Conservation (phyloP, 1,140 invertebrate species). For the Tribolium castaneum region DNA sequence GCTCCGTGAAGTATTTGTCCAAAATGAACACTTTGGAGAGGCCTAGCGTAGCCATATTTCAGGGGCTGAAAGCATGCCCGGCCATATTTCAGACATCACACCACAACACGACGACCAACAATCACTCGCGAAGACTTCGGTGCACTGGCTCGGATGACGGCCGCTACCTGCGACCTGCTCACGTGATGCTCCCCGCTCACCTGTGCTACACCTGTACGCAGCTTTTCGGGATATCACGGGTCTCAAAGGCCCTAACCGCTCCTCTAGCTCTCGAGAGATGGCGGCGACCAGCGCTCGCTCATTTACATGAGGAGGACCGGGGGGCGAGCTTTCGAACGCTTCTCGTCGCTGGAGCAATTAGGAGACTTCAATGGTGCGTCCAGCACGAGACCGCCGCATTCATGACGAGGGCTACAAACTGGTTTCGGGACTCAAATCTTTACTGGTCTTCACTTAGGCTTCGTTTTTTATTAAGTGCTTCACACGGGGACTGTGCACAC, state of each 20-base stretch:
- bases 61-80: slow-evolving; percentile 49
- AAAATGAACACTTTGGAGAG: slow-evolving; percentile 96
- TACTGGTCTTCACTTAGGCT: slow-evolving; percentile 4
- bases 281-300: not conserved
- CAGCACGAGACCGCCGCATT: slow-evolving; percentile 30
- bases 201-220: slow-evolving; percentile 51
- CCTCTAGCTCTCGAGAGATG: not conserved
- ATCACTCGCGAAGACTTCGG: slow-evolving; percentile 41
- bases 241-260: slow-evolving; percentile 4
- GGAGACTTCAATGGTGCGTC: slow-evolving; percentile 39
- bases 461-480: slow-evolving; percentile 8
- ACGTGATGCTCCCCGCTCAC: slow-evolving; percentile 55
- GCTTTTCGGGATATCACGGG: slow-evolving; percentile 49
- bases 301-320: not conserved
- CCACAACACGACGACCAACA: slow-evolving; percentile 32
- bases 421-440: slow-evolving; percentile 36
- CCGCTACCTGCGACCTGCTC: slow-evolving; percentile 55
- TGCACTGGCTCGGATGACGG: slow-evolving; percentile 48
- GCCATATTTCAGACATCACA: slow-evolving; percentile 59
- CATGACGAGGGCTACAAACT: slow-evolving; percentile 24
- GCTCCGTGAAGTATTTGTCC: slow-evolving; percentile 96
- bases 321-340: slow-evolving; percentile 9
- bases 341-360: not conserved
- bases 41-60: slow-evolving; percentile 87
- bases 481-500: not conserved